A percentile compares a stretch with the other conserved stretches of the same genome.
Conservation (phyloP, 2,113 vertebrate species). For the Bostrychus sinensis region DNA sequence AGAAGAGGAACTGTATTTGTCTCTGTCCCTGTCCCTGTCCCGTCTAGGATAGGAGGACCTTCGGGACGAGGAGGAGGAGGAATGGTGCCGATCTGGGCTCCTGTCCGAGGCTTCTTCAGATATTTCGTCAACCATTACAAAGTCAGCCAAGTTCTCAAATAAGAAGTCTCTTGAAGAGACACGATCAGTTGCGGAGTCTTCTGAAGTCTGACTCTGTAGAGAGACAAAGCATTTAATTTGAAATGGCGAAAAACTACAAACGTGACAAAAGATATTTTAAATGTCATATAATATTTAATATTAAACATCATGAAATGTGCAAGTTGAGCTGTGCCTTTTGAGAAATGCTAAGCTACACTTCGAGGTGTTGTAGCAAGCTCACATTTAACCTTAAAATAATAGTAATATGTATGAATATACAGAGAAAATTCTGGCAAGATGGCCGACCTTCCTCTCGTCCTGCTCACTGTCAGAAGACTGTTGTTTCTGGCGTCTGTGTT, state of each 20-base stretch:
- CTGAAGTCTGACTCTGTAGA: not conserved
- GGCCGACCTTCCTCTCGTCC: not conserved
- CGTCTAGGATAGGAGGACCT: not conserved
- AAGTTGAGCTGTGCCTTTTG: too few species aligned
- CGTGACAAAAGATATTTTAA: too few species aligned
- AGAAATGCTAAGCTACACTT: too few species aligned
- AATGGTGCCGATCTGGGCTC: not conserved
- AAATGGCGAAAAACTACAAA: not conserved
- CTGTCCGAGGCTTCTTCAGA: constrained; percentile 8
- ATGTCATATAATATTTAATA: too few species aligned
- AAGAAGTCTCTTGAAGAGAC: not conserved
- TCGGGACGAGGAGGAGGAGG: not conserved
- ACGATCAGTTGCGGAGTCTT: not conserved
- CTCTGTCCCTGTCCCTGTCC: not conserved
- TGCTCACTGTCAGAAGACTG: constrained; percentile 2
- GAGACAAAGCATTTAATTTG: not conserved
- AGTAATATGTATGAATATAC: not conserved
- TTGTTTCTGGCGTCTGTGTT: constrained; percentile 12
- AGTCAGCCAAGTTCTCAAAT: constrained; percentile 54
- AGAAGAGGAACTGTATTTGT: not conserved
- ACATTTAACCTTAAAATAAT: too few species aligned
- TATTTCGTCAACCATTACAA: constrained; percentile 66
- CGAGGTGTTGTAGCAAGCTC: too few species aligned
- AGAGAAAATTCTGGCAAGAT: too few species aligned
- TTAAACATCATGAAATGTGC: too few species aligned